phyloP scores from a whole-genome alignment of 2,797 vertebrate genomes.

The Aselliscus stoliczkanus region DNA sequence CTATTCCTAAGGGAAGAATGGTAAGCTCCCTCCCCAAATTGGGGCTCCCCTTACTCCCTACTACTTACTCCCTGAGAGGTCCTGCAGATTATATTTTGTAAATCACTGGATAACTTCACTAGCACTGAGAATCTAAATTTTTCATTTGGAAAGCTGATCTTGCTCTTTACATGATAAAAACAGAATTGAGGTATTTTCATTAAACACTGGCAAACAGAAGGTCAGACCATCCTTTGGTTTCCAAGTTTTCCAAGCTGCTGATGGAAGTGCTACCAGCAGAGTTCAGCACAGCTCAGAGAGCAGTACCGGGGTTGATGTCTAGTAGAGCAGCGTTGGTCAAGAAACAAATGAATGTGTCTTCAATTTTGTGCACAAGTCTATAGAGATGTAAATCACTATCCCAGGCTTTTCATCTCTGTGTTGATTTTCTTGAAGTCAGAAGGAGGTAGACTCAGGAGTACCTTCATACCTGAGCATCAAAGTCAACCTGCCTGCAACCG shows the following conservation, averaged over 20 bases:
- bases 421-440: constrained; percentile 28
- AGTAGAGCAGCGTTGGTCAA: background rate
- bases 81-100: background rate
- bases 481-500: background rate
- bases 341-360: background rate
- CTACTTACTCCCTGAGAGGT: background rate
- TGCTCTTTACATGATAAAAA: background rate
- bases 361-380: background rate
- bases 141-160: constrained; percentile 1
- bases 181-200: background rate
- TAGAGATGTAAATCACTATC: background rate
- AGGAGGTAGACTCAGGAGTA: background rate
- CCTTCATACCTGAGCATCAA: background rate
- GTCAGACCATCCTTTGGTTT: background rate
- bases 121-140: background rate
- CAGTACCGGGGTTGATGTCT: background rate
- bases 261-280: background rate
- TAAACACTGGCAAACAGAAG: background rate
- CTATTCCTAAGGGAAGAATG: background rate
- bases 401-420: background rate
- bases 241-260: background rate
- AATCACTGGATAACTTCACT: background rate
- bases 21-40: background rate
- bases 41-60: background rate
- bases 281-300: background rate